Evolutionary conservation across 2,888 invertebrate species (phyloP).

Genomic region (Nudaria mundana): DNA sequence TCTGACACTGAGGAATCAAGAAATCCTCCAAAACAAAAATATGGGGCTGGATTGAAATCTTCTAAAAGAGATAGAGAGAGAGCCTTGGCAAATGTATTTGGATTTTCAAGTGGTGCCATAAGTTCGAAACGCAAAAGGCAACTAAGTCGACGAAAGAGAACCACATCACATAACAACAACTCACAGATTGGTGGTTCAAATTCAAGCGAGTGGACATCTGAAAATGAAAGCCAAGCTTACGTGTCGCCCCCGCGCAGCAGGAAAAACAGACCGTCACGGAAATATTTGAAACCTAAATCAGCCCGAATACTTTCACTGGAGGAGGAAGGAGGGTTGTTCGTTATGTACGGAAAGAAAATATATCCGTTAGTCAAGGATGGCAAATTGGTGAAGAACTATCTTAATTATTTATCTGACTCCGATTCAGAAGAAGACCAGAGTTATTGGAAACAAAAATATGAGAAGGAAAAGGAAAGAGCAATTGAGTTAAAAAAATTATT

Average conservation of each 20-base stretch:
- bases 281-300: conserved; percentile 59
- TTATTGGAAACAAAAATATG: conserved; percentile 66
- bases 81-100: conserved; percentile 59
- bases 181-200: conserved; percentile 32
- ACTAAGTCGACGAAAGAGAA: conserved; percentile 24
- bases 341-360: conserved; percentile 58
- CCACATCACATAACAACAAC: conserved; percentile 22
- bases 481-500: conserved; percentile 45
- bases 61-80: conserved; percentile 42
- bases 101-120: conserved; percentile 55
- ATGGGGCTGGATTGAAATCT: conserved; percentile 11
- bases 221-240: conserved; percentile 44
- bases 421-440: conserved; percentile 50
- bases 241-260: conserved; percentile 56
- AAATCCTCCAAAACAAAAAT: conserved; percentile 16
- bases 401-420: conserved; percentile 44
- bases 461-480: conserved; percentile 53
- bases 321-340: conserved; percentile 61
- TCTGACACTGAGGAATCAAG: conserved; percentile 22
- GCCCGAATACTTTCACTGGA: conserved; percentile 52
- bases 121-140: conserved; percentile 31
- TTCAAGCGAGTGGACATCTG: conserved; percentile 59
- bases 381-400: conserved; percentile 48
- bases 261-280: conserved; percentile 40
- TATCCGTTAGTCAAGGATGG: conserved; percentile 61